Base-by-base conservation (phyloP, 2,888 invertebrate species). In the Dendrolimus pini region DNA sequence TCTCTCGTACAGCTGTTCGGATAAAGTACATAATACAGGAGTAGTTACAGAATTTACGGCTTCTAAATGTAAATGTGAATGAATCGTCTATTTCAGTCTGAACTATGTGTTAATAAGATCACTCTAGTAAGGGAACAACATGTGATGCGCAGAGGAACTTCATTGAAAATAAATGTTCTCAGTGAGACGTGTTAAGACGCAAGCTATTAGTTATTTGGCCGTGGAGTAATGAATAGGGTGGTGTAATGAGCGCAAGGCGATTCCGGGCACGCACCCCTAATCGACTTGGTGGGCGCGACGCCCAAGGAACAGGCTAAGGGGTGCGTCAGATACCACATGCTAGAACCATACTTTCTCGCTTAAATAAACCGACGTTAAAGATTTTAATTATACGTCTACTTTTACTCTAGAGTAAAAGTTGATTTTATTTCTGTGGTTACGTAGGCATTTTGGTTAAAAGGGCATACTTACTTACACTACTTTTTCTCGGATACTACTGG, bases 221-320 rank as follows among this genome's bases (percentile, higher is more conserved):
- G 74, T 68, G 74, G 72, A 75, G 76, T 87, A 87, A 88, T 85
- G 83, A 87, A 85, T 78, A 82, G 83, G 83, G 85, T 69, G 81
- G 75, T 71, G 80, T 85, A 88, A 87, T 87, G 84, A 86, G 80
- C 77, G 74, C 80, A 81, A 82, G 77, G 77, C 80, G 78, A 89
- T 86, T 86, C 88, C 62, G 76, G 77, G 80, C 86, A 87, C 88
- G 86, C 81, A 71, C 72, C 78, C 75, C 77, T 80, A 83, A 83
- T 83, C 81, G 81, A 80, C 78, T 82, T 75, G 73, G 55, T 57
- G 54, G 54, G 47, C 52, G 41, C 41, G 54, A 57, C 52, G n/a
- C 30, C 30, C 54, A 3, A 12, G 18, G 18, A 12, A 30, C 53
- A 41, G n/a, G 13, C 47, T 52, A 13, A 41, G 3, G 54, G 58